phyloP scores from a whole-genome alignment of 2,888 invertebrate genomes.

The Epsilonema sp. region DNA sequence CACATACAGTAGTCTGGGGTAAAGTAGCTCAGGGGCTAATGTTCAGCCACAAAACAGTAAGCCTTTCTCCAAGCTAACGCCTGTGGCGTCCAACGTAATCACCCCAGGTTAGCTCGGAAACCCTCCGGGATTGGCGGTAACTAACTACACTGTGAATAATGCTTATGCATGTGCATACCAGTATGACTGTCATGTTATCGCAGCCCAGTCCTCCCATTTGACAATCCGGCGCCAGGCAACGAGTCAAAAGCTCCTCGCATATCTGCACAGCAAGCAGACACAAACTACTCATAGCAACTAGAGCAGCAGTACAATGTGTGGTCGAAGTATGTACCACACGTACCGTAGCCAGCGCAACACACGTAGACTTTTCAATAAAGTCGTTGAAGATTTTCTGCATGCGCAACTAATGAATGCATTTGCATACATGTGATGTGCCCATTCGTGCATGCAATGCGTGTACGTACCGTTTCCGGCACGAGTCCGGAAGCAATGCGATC shows the following conservation, averaged over 20 bases:
- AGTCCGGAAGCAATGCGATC: slow-evolving; percentile 54
- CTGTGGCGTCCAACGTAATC: not conserved
- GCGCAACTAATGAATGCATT: too few relatives aligned
- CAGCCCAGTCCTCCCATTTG: slow-evolving; percentile 90
- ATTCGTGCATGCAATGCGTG: too few relatives aligned
- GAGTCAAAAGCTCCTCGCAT: slow-evolving; percentile 81
- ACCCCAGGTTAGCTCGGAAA: not conserved
- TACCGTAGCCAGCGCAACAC: too few relatives aligned
- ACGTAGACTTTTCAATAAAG: slow-evolving; percentile 1
- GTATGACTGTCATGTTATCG: slow-evolving; percentile 94
- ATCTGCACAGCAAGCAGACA: too few relatives aligned
- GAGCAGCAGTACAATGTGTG: too few relatives aligned
- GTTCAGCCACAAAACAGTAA: not conserved
- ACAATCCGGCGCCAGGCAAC: slow-evolving; percentile 87
- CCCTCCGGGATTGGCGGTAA: slow-evolving; percentile 29
- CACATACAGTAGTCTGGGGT: too few relatives aligned
- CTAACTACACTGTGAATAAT: too few relatives aligned
- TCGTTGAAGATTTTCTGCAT: too few relatives aligned
- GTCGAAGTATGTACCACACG: too few relatives aligned
- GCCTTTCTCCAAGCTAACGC: not conserved
- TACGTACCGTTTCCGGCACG: slow-evolving; percentile 55
- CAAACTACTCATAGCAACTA: not conserved
- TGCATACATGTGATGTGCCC: too few relatives aligned
- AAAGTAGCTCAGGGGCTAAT: too few relatives aligned
- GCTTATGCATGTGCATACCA: too few relatives aligned